phyloP scores from a whole-genome alignment of 2,888 invertebrate genomes.

The Sturmia bella region DNA sequence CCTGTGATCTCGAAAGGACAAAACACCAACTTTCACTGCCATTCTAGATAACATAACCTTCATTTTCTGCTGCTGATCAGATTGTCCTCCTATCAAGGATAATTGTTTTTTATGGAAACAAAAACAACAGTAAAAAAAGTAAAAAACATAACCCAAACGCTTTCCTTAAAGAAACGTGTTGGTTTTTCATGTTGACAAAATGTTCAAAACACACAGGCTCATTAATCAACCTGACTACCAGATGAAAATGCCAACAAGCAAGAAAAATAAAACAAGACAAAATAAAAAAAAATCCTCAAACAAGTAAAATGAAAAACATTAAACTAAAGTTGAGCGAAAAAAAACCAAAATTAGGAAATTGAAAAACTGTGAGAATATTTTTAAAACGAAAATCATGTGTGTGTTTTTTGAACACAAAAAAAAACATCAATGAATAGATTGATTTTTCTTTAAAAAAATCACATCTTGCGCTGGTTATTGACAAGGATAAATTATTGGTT shows the following conservation, averaged over 20 bases:
- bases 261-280: neutral
- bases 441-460: neutral
- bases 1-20: no score
- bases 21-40: no score
- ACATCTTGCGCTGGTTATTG: slow-evolving; percentile 31
- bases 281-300: slow-evolving; percentile 16
- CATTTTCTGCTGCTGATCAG: no score
- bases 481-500: slow-evolving; percentile 58
- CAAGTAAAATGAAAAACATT: neutral
- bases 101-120: neutral
- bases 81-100: no score
- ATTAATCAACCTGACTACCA: slow-evolving; percentile 64
- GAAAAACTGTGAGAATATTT: slow-evolving; percentile 12
- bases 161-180: slow-evolving; percentile 31
- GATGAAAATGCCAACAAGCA: slow-evolving; percentile 24
- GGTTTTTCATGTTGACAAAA: slow-evolving; percentile 66
- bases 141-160: neutral
- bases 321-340: slow-evolving; percentile 15
- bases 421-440: slow-evolving; percentile 28
- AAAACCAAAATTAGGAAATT: slow-evolving; percentile 1
- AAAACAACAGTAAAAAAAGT: no score
- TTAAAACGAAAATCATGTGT: slow-evolving; percentile 20
- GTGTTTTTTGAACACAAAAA: slow-evolving; percentile 19
- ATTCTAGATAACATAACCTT: no score
- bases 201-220: slow-evolving; percentile 62